Evolutionary conservation across 2,888 invertebrate species (phyloP), one percentile per base, ranked within the genome.

Genomic region (Apamea epomidion): DNA sequence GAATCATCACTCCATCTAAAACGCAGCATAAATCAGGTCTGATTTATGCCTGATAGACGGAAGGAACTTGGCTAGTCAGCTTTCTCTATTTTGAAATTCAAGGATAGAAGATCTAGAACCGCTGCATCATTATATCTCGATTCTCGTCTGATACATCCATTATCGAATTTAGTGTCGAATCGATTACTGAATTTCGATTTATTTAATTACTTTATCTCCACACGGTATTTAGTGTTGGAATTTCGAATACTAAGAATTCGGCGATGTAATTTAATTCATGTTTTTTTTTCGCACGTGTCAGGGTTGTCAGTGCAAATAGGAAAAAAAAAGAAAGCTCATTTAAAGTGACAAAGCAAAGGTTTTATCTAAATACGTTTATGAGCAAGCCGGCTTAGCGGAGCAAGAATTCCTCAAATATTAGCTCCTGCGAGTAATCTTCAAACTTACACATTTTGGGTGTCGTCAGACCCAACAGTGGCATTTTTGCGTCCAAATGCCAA

Each of bases 351-450:
- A 83, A 86, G 89, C 84, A 87, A 85, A 75, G 83, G 78, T 86
- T 87, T 90, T 89, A 90, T 88, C 90, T 88, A 84, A 87, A 89
- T 82, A 79, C 80, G 84, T 88, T 87, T 85, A 87, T 87, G 85
- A 88, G 86, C 87, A 83, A 87, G 86, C 88, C 88, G 87, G 84
- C 83, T 88, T 83, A 82, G 82, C 76, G 75, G 65, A 82, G 87
- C 83, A 89, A 89, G 91, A 94, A 95, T 94, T 94, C 94, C 92
- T 92, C 92, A 96, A 96, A 96, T 95, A 95, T 96, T 96, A 95
- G 93, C 95, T 95, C 92, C 95, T 91, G 94, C 92, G 88, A 91
- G 89, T 93, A 93, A 94, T 92, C 92, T 89, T 84, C 82, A 85
- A 87, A 90, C 86, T 89, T 87, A 89, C 80, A 85, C 83, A 79